Evolutionary conservation across 2,888 invertebrate species (phyloP).

Genomic region (Adelognathus sp.): DNA sequence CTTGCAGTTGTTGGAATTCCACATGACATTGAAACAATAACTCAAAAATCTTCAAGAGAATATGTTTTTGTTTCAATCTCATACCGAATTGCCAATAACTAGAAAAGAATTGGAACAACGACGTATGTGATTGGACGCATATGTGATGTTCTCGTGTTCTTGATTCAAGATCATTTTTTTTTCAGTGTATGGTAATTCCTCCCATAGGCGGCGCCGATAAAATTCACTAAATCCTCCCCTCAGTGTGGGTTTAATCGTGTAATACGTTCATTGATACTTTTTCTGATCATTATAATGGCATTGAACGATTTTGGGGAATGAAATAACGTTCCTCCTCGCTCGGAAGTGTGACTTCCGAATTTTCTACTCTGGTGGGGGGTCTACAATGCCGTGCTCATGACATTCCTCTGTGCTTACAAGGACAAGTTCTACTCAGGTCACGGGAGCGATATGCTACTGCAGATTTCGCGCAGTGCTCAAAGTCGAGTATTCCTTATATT

Average conservation of each 20-base stretch:
- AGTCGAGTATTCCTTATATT: slow-evolving; percentile 32
- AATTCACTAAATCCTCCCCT: background rate
- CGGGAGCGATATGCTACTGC: slow-evolving; percentile 59
- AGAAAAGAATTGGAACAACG: too few relatives aligned
- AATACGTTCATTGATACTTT: background rate
- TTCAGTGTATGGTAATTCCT: too few relatives aligned
- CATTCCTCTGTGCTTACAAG: slow-evolving; percentile 41
- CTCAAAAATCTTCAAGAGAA: too few relatives aligned
- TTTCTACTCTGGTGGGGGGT: slow-evolving; percentile 9
- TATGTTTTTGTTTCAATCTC: too few relatives aligned
- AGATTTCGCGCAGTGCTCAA: slow-evolving; percentile 48
- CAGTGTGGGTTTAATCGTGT: too few relatives aligned
- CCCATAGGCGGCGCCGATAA: too few relatives aligned
- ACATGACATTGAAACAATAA: too few relatives aligned
- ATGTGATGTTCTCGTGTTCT: too few relatives aligned
- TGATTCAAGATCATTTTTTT: too few relatives aligned
- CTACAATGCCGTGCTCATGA: slow-evolving; percentile 52
- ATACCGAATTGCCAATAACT: too few relatives aligned
- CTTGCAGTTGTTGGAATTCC: too few relatives aligned
- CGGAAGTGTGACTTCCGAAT: slow-evolving; percentile 6
- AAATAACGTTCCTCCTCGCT: slow-evolving; percentile 43
- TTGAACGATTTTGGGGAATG: background rate
- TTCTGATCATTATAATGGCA: background rate
- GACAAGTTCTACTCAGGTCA: slow-evolving; percentile 58
- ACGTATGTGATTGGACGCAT: too few relatives aligned